Base-by-base conservation (phyloP, 2,797 vertebrate genomes). In the Nothura maculosa region DNA sequence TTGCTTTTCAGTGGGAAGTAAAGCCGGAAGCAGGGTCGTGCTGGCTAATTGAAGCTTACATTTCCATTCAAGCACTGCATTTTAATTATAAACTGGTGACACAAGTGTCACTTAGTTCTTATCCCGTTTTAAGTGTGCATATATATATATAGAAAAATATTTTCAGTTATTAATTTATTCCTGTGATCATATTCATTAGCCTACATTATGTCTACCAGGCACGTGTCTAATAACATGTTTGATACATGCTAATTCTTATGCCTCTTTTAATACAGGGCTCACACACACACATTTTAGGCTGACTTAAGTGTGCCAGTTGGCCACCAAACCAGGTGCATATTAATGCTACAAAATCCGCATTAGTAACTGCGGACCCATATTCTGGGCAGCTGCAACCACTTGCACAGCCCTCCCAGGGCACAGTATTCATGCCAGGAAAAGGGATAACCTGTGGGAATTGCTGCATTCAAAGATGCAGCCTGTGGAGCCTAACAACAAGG, bases 51-150 rank as follows among this genome's bases (percentile, higher is more conserved):
- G 97, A 96, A 97, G 96, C 97, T 97, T 97, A 92, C 69, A 83
- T 97, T 95, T 93, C 95, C 97, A 97, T 97, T 98, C 95, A 97
- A 95, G 95, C 91, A 83, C 93, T 76, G 87, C 94, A 92, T 97
- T 98, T 98, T 98, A 98, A 98, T 98, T 98, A 98, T 96, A 98
- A 97, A 98, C 97, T 92, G 96, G 96, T 97, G 96, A 95, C 96
- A 96, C 63, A 92, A 97, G 88, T 97, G 97, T 97, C 76, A 82
- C 89, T 95, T 72, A 70, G 91, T 96, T 79, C 87, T 82, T 94
- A 63, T 30, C 96, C 85, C 61, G 83, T 95, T 97, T 97, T 95
- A 96, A 94, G 92, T 86, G 82, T 87, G 96, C 96, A 89, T 94
- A 80, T 94, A 80, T 21, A 21, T 97, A 96, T 21, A 21, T 97